These are phyloP conservation scores for Olivierus martensii DNA, from an alignment of 1,140 invertebrate species.

Conservation along the genomic window DNA sequence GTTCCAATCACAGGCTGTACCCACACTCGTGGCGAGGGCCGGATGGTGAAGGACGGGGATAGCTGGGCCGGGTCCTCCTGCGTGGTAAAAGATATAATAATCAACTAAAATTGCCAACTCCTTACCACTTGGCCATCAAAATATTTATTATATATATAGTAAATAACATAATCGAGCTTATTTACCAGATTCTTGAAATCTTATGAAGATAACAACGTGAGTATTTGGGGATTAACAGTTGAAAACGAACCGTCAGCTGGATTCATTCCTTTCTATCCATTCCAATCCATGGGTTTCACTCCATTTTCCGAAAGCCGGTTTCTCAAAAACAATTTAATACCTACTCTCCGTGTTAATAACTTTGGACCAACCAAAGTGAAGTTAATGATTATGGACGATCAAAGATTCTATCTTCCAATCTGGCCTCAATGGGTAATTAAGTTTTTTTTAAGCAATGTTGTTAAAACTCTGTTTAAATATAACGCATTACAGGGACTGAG, in stretches of 20 bases:
- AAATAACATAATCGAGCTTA: too few relatives aligned
- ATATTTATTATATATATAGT: too few relatives aligned
- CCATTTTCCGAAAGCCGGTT: constrained; percentile 44
- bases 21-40: too few relatives aligned
- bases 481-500: constrained; percentile 34
- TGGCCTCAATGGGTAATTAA: constrained; percentile 43
- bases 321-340: constrained; percentile 49
- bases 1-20: too few relatives aligned
- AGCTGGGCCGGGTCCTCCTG: too few relatives aligned
- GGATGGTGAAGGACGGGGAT: too few relatives aligned
- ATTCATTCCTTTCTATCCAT: constrained; percentile 34
- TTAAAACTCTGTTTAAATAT: background rate
- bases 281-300: constrained; percentile 64
- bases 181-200: constrained; percentile 41
- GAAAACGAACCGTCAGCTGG: constrained; percentile 44
- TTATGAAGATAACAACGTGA: constrained; percentile 38
- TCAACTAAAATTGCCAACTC: too few relatives aligned
- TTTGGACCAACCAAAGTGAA: constrained; percentile 38
- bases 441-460: too few relatives aligned
- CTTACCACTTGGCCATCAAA: too few relatives aligned
- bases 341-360: constrained; percentile 41
- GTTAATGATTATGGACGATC: constrained; percentile 58
- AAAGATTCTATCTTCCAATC: constrained; percentile 44
- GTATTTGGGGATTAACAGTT: constrained; percentile 46
- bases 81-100: too few relatives aligned